Conservation (phyloP, 2,797 vertebrate genomes). For the Dendrocincla fuliginosa region DNA sequence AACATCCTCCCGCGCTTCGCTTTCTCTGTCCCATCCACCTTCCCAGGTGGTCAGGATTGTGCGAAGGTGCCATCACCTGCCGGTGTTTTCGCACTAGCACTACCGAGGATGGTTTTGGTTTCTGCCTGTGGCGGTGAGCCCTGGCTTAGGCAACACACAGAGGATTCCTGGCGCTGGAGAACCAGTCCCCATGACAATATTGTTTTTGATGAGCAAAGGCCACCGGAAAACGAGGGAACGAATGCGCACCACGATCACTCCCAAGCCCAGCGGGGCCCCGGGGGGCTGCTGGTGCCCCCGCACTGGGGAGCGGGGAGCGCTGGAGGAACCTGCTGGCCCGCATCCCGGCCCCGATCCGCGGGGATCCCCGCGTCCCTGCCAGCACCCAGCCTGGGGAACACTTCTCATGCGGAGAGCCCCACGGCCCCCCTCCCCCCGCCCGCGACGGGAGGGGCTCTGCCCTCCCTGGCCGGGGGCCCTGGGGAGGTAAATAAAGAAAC, state of each 20-base stretch:
- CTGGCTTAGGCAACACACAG: neutral
- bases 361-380: neutral
- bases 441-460: neutral
- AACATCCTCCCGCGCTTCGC: neutral
- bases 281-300: neutral
- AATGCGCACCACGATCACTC: neutral
- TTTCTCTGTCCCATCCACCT: no score
- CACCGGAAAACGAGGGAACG: neutral
- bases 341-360: neutral
- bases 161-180: neutral
- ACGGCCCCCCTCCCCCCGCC: neutral
- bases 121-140: neutral
- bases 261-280: neutral
- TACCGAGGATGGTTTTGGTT: neutral
- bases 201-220: neutral
- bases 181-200: neutral
- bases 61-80: neutral
- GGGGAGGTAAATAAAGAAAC: neutral
- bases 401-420: neutral
- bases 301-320: accelerated
- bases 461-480: neutral
- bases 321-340: neutral
- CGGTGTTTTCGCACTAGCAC: neutral
- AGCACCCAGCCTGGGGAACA: neutral
- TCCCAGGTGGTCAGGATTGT: neutral